phyloP scores from a whole-genome alignment of 2,888 invertebrate species.

The Hypomecis atomaria region DNA sequence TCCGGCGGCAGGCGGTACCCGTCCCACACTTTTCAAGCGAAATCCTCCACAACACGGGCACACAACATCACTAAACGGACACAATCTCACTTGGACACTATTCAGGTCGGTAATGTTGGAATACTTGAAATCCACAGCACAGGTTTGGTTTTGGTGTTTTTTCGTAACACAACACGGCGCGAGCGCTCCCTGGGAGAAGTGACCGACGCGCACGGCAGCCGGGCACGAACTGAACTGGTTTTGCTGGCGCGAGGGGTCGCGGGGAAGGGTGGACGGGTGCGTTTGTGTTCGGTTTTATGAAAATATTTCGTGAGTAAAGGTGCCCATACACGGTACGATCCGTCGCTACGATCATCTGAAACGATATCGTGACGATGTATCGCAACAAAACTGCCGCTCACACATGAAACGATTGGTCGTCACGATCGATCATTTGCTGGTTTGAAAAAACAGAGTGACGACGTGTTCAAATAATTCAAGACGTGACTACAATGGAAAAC shows the following conservation, averaged over 20 bases:
- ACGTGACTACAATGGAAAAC: too few species aligned
- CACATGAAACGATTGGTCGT: too few species aligned
- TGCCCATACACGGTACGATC: too few species aligned
- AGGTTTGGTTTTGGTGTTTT: conserved; percentile 76
- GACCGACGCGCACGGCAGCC: conserved; percentile 80
- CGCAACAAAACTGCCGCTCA: too few species aligned
- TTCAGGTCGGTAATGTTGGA: conserved; percentile 55
- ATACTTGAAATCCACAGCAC: conserved; percentile 71
- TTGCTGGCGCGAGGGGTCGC: conserved; percentile 63
- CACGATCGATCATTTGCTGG: too few species aligned
- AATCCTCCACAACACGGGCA: conserved; percentile 78
- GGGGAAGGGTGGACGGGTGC: conserved; percentile 70
- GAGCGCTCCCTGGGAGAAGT: conserved; percentile 50
- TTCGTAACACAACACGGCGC: conserved; percentile 77
- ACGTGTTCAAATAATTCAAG: too few species aligned
- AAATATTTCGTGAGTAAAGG: conserved; percentile 85
- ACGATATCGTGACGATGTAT: too few species aligned
- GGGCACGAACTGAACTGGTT: conserved; percentile 83
- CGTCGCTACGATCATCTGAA: too few species aligned
- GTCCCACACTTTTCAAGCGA: conserved; percentile 76
- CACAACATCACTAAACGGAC: conserved; percentile 76
- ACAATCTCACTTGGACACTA: conserved; percentile 80
- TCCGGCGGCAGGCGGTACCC: conserved; percentile 76
- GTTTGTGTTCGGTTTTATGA: conserved; percentile 82
- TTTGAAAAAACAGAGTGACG: too few species aligned